Percentiles rank a stretch among this genome's conserved stretches.
Conservation (phyloP, 2,113 vertebrate genomes). For the Takifugu flavidus region DNA sequence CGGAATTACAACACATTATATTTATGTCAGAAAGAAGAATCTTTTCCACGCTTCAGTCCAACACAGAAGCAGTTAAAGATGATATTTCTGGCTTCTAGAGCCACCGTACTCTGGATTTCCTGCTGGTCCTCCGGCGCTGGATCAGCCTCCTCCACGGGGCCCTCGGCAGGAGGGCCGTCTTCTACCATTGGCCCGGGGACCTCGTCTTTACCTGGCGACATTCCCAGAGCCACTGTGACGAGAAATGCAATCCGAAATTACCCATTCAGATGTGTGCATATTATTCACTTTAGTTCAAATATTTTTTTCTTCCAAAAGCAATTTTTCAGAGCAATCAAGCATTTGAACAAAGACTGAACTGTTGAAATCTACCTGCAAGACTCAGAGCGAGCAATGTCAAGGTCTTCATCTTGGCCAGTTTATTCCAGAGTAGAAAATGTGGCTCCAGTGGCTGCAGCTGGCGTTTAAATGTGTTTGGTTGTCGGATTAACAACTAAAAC, state of each 20-base stretch:
- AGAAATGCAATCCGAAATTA: neutral
- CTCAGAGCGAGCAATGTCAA: slow-evolving; percentile 39
- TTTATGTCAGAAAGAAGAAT: neutral
- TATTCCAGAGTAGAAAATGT: neutral
- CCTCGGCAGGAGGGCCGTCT: slow-evolving; percentile 43
- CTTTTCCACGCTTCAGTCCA: neutral
- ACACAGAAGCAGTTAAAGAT: neutral
- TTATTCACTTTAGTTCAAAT: too few species aligned
- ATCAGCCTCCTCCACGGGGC: neutral
- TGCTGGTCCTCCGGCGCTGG: neutral
- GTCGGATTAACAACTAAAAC: neutral
- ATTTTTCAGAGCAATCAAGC: too few species aligned
- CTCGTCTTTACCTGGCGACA: neutral
- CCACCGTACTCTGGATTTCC: neutral
- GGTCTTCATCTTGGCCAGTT: slow-evolving; percentile 47
- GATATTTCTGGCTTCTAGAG: neutral
- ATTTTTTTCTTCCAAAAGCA: too few species aligned
- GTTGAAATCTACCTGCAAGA: slow-evolving; percentile 49
- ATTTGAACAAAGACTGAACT: too few species aligned
- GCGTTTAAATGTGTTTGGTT: neutral
- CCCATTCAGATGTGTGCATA: too few species aligned
- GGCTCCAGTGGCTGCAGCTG: neutral
- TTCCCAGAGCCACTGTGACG: slow-evolving; percentile 45
- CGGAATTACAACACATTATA: slow-evolving; percentile 12
- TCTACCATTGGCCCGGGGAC: neutral